Evolutionary conservation across 2,888 invertebrate genomes (phyloP), one percentile per base, ranked within the genome.

Genomic region (Incurvaria masculella): DNA sequence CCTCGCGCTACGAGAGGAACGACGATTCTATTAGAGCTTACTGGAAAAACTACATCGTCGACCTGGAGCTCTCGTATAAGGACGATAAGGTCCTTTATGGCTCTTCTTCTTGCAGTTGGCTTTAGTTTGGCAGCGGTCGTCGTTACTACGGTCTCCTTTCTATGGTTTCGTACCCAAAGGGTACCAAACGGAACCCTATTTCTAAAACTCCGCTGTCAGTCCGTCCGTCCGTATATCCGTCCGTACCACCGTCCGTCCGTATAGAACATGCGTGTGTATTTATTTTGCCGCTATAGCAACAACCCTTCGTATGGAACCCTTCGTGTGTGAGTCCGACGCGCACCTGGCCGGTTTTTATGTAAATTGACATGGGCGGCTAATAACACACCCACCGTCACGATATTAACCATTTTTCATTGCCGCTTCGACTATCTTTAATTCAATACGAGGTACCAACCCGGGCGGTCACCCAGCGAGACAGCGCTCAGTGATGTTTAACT

Each of bases 11-110:
- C 49, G 69, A 78, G 52, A 62, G 72, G 52, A 75, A 69, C 44
- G 75, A 74, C 53, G 64, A 62, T 0, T 69, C 71, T 1, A 75
- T 76, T 2, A 78, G 73, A 60, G 55, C 58, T 38, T 76, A 78
- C 50, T 78, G 78, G 76, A 67, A 57, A 48, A 70, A 69, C 51
- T 73, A 74, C 16, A 55, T 71, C 14, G 58, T 54, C n/a, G 64
- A 65, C 42, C 56, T 76, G 56, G 78, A 76, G 54, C 51, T 68
- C 20, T 68, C 67, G 17, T 75, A 74, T 51, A 69, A 72, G 59
- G 78, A 76, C 61, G 76, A 75, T 49, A 63, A 70, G 66, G 76
- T 74, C 33, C 33, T n/a, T n/a, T n/a, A n/a, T n/a, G 52, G 16
- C 23, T 47, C 47, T n/a, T 40, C 21, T 38, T 14, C 17, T 43